Base-by-base conservation (phyloP, 2,797 vertebrate genomes). In the Labroides dimidiatus region DNA sequence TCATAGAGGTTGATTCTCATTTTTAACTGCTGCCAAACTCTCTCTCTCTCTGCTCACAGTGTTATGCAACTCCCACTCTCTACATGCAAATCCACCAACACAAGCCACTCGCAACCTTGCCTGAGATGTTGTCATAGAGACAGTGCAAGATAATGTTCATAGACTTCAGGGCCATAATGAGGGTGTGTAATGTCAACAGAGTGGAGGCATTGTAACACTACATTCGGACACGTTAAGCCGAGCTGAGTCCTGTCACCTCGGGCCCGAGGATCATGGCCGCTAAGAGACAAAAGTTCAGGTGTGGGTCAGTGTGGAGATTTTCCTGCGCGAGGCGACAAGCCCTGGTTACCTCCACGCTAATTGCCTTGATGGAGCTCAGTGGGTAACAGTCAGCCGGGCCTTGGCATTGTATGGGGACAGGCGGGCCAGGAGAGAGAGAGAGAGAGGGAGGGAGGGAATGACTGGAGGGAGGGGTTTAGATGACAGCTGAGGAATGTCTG, bases 401-500 rank as follows among this genome's bases (percentile, higher is more conserved):
- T 64, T 77, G 81, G 68, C 85, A 72, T 77, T 52, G 63, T 60
- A 66, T 51, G 42, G 57, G 59, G 74, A 78, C 44, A 80, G 48
- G 74, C 61, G 43, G 55, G 79, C 69, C 68, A 70, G 72, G 72
- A 49, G 20, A 51, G 24, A 33, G 24, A 52, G 49, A 69, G 72
- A 59, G 4, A 51, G 15, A 33, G 27, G 23, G 50, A 69, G 72
- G 56, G 80, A 56, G 69, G 44, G 68, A 87, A 56, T 23, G 80
- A 78, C 72, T 79, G 0, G 57, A 82, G 69, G 84, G 87, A 85
- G 87, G 84, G 88, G 88, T 87, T 92, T 93, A 93, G 90, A 81
- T 95, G 95, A 95, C 95, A 96, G 95, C 95, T 96, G 95, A 95
- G 93, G 94, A 96, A 96, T 95, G 95, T 88, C 89, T 92, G 91